Conservation (phyloP, 2,888 invertebrate species). For the Cheilosia scutellata region DNA sequence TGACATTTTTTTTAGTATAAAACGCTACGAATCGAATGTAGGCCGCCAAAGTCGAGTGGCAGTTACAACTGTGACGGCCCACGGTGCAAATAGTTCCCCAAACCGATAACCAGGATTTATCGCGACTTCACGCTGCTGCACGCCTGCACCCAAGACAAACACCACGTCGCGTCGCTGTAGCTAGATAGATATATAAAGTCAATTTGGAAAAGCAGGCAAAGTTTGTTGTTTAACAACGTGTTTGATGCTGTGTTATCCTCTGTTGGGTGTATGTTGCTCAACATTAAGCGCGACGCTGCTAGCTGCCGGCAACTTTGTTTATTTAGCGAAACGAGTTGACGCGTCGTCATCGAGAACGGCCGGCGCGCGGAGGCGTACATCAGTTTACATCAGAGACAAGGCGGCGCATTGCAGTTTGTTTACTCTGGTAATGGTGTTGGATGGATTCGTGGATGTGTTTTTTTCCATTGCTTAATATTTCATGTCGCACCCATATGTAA, state of each 20-base stretch:
- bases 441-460: constrained; percentile 21
- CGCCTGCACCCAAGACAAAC: constrained; percentile 28
- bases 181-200: neutral
- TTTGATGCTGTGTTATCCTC: neutral
- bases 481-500: constrained; percentile 9
- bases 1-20: neutral
- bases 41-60: constrained; percentile 31
- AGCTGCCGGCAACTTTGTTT: constrained; percentile 62
- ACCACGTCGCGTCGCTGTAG: constrained; percentile 12
- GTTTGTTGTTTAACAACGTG: constrained; percentile 4
- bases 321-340: constrained; percentile 51
- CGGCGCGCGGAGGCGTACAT: constrained; percentile 14
- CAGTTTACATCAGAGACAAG: constrained; percentile 48
- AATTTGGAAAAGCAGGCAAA: neutral
- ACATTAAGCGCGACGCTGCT: constrained; percentile 32
- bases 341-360: constrained; percentile 1
- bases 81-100: constrained; percentile 25
- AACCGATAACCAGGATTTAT: constrained; percentile 49
- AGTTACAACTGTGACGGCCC: constrained; percentile 38
- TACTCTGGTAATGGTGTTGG: constrained; percentile 45
- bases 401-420: constrained; percentile 41
- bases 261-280: constrained; percentile 55
- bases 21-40: constrained; percentile 19
- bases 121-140: constrained; percentile 12
- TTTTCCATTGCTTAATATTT: neutral